Base-by-base conservation (phyloP, 2,888 invertebrate genomes). In the Atethmia centrago region DNA sequence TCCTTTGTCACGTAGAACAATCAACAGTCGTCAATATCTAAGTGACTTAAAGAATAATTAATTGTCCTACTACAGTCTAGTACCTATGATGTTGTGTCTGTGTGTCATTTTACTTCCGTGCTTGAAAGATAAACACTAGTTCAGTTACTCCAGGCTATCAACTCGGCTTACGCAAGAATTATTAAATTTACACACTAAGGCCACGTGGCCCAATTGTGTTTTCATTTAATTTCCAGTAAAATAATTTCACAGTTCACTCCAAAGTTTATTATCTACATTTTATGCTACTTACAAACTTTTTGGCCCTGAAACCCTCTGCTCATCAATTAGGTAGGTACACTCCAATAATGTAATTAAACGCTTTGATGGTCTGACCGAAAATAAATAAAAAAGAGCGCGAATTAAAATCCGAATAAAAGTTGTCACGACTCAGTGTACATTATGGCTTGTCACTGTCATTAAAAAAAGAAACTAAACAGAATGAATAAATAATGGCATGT, bases 391-490 rank as follows among this genome's bases (percentile, higher is more conserved):
- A 80, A 75, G n/a, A 25, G 49, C 55, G 55, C 25, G 36, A 61
- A 36, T 31, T 5, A 21, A 66, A 14, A 16, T 5, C 21, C 14
- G 3, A 49, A n/a, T 45, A 49, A 72, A 62, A 40, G 14, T 36
- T 53, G 2, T 25, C 28, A 1, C 25, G 36, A 28, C n/a, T 77
- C n/a, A 1, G 31, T 45, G n/a, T 58, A 21, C 2, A 71, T 62
- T 66, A 73, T 82, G 47, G 31, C 73, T 55, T 67, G 71, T 83
- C 83, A 68, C 36, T 53, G 53, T 12, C 53, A 65, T 65, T 58
- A 45, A 65, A 71, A 55, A 70, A 61, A 65, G 36, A 82, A 80
- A 64, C 64, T 78, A 80, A 82, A 82, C 81, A 69, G 70, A 71
- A 64, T 31, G 21, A 49, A 70, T 55, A 70, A 47, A 40, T 76